Base-by-base conservation (phyloP, 2,888 invertebrate genomes). In the Ophion slaviceki region DNA sequence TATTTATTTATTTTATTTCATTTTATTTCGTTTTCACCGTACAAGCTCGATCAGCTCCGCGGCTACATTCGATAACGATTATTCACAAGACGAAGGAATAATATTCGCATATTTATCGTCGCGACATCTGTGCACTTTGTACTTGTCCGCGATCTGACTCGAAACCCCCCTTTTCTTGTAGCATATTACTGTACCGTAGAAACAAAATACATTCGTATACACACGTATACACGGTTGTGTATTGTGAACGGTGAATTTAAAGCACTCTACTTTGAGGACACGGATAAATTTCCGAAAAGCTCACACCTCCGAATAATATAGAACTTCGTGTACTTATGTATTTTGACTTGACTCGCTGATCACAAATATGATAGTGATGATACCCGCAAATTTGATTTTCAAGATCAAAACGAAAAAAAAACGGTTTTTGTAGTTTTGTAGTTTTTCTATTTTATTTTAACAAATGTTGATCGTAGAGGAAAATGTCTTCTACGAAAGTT, bases 81-180 rank as follows among this genome's bases (percentile, higher is more conserved):
- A 88, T 88, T 88, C 88, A 87, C 85, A 84, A 71, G 82, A 84
- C 87, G 70, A 61, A 79, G 87, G 82, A 87, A 86, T 87, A 87
- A 87, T 86, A 87, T 87, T 87, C 86, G 86, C 86, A 84, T 87
- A 87, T 87, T 87, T 87, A 87, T 87, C 87, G 87, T 86, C 79
- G 84, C 78, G 86, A 86, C 88, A 88, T 88, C 86, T 86, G 87
- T 88, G 85, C 87, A 88, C 88, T 88, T 88, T 88, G 87, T 86
- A 87, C 87, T 87, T 88, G 87, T 88, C 88, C 82, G 84, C 87
- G 79, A 62, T 81, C 68, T 62, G 77, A 62, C 71, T 78, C 71
- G 85, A 82, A 84, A 75, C 11, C 64, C 20, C n/a, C 84, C 84
- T 68, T 71, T 74, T 64, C 71, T 76, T 45, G 36, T 53, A 8